Base-by-base conservation (phyloP, 2,888 invertebrate genomes). In the Erpobdella octoculata region DNA sequence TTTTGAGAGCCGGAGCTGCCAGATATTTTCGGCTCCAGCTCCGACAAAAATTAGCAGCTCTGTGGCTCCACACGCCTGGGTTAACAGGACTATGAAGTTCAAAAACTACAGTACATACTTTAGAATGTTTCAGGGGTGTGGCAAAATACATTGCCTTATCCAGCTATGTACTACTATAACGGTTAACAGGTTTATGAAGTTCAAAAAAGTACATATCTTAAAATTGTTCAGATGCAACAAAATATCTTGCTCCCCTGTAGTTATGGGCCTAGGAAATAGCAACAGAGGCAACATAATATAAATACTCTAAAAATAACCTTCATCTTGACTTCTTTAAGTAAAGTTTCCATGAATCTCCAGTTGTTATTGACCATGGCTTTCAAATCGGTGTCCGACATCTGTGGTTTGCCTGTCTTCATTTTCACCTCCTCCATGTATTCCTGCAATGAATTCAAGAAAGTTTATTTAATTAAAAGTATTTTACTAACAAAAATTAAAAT, bases 291-390 rank as follows among this genome's bases (percentile, higher is more conserved):
- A n/a, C n/a, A n/a, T n/a, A n/a, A n/a, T n/a, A n/a, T n/a, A n/a
- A n/a, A n/a, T n/a, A n/a, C n/a, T n/a, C n/a, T n/a, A n/a, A n/a
- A n/a, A n/a, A n/a, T n/a, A 5, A 83, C 83, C 80, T 83, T 84
- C 31, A 81, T 80, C 79, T 86, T 86, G 67, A 83, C 84, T 78
- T 87, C 97, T 88, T 94, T 94, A 66, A 98, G 86, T 77, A 98
- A 87, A 82, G 94, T 93, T 81, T 97, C 96, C 65, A 98, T 96
- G 85, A 98, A 98, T 33, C 92, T 91, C 89, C 94, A 93, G 84
- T 98, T 96, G 41, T 94, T 93, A 83, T 96, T 93, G 18, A 93
- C 93, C 79, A 96, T 91, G 48, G 68, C 70, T 61, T 61, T 72
- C n/a, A 93, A 92, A 75, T 84, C 82, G 78, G 84, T 81, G 74